Evolutionary conservation across 2,797 vertebrate species (phyloP).

Genomic region (Characodon lateralis): DNA sequence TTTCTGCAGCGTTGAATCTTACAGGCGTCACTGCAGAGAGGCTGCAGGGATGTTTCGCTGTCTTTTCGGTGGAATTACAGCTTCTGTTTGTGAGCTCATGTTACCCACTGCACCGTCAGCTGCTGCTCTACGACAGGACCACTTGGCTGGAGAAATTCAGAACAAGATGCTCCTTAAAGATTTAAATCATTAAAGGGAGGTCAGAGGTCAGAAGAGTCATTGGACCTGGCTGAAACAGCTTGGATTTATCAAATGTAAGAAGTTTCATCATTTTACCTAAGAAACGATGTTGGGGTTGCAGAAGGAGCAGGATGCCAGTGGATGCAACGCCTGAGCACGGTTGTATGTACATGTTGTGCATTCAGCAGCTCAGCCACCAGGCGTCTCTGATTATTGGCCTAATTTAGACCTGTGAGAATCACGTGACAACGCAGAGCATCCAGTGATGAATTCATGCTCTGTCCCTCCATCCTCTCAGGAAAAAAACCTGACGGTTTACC

Average conservation of each 20-base stretch:
- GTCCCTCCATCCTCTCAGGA: slow-evolving; percentile 10
- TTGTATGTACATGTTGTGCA: slow-evolving; percentile 57
- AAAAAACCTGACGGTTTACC: slow-evolving; percentile 11
- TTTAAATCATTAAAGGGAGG: slow-evolving; percentile 1
- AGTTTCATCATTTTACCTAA: not conserved
- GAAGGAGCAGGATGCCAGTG: slow-evolving; percentile 32
- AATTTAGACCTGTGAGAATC: slow-evolving; percentile 65
- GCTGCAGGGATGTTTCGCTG: slow-evolving; percentile 40
- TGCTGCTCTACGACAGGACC: not conserved
- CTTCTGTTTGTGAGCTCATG: slow-evolving; percentile 32
- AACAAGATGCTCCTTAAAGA: not conserved
- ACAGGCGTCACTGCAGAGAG: slow-evolving; percentile 35
- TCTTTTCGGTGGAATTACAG: slow-evolving; percentile 46
- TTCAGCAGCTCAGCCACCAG: slow-evolving; percentile 61
- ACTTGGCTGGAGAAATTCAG: not conserved
- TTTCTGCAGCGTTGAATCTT: slow-evolving; percentile 38
- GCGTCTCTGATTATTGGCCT: slow-evolving; percentile 69
- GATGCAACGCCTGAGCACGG: slow-evolving; percentile 44
- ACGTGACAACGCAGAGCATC: slow-evolving; percentile 46
- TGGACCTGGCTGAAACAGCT: not conserved
- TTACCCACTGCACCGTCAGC: slow-evolving; percentile 32
- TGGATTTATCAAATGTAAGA: not conserved
- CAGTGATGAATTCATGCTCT: slow-evolving; percentile 48
- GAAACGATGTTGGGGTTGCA: too few relatives aligned
- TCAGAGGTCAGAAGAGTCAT: not conserved